Evolutionary conservation across 2,888 invertebrate species (phyloP), one percentile per base, ranked within the genome.

Genomic region (Phaonia tiefii): DNA sequence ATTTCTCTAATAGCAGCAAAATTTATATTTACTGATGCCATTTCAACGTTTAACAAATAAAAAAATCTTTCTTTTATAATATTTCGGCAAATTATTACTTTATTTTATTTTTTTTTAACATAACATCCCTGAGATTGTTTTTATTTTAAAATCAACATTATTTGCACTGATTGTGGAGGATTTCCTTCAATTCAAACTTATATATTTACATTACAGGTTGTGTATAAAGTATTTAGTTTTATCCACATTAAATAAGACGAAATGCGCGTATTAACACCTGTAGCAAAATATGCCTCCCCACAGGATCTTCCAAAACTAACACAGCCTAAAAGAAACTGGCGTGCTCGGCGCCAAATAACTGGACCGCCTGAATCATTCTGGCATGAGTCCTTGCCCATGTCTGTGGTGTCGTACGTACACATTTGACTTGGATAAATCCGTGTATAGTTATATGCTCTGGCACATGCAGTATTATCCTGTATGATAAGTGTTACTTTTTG

Each of bases 1-100:
- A n/a, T n/a, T n/a, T n/a, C n/a, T n/a, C n/a, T n/a, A n/a, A n/a
- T 89, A 92, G 75, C 93, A 93, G 1, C 92, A 87, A 81, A 93
- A 93, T 0, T 85, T 85, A 0, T 65, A 39, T 0, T 46, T 81
- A 20, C 87, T 86, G 1, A 79, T 58, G 46, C 82, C 84, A 65
- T 88, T 89, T 37, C 85, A 86, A 88, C 8, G 89, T 77, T 69
- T 90, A 87, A 0, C 73, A 78, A 0, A 69, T 0, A 58, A 80
- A 83, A 13, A 87, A 86, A 0, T 83, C 75, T 0, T 74, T 37
- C 4, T 54, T 67, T 1, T 69, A 51, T 67, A 87, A 88, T 0
- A 73, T 67, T 0, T 71, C 54, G 20, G 84, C 84, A 26, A n/a
- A n/a, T n/a, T n/a, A n/a, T n/a, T n/a, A n/a, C n/a, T n/a, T n/a